Evolutionary conservation across 2,797 vertebrate species (phyloP), one percentile per base, ranked within the genome.

Genomic region (Glyptemys insculpta): DNA sequence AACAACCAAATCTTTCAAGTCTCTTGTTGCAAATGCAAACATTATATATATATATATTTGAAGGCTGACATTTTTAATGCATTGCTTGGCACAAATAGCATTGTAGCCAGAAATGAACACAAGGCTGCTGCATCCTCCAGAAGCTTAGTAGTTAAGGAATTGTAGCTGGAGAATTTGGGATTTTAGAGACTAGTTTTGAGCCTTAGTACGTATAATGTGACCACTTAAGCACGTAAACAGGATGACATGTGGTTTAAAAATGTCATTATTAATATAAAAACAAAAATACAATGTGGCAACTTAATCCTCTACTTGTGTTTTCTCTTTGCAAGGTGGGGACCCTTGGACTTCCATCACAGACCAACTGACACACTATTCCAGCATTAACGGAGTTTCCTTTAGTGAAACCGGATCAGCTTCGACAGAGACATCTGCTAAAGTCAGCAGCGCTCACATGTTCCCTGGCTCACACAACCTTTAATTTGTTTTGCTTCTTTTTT

Each of bases 351-450:
- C 62, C 27, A 1, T 89, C 1, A 2, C 88, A 76, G 65, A 83
- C 91, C n/a, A 34, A 4, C 53, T 94, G 91, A 83, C 5, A 16
- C 0, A 0, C 34, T 4, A 3, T 15, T 85, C 29, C 37, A 74
- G 12, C 54, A 85, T 94, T 62, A 86, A 88, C 47, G 72, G 9
- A 0, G n/a, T 79, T 85, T 2, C 3, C 4, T 1, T 1, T 54
- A 4, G n/a, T 4, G 79, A 59, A 54, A 76, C 47, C 3, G 29
- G 1, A 0, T 4, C 19, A 27, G 6, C 23, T 81, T 44, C 5
- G 0, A 0, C 80, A 65, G 12, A 5, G 3, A 41, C 8, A 31
- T 1, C 15, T 12, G 29, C 41, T 79, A 3, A 12, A 0, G 1
- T 1, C 19, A 25, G 12, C 74, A 37, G 18, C 2, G 4, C 54